Percentiles rank a stretch among this genome's conserved stretches.
Evolutionary conservation across 2,888 invertebrate species (phyloP).

Genomic region (Hypselothyrea guttata): DNA sequence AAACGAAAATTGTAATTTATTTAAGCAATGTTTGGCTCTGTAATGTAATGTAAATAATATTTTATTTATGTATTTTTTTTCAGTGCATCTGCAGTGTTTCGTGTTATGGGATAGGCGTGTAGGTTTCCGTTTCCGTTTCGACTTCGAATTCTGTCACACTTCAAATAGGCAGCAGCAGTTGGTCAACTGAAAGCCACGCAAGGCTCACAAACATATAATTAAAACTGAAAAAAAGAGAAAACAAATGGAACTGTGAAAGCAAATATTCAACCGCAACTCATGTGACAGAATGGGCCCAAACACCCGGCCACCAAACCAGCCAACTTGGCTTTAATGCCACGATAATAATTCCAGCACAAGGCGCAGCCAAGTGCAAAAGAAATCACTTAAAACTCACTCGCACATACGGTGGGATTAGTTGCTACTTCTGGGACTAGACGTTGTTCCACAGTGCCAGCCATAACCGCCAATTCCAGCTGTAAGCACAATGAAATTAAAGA

Average conservation of each 20-base stretch:
- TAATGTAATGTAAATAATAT: constrained; percentile 24
- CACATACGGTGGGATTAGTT: not conserved
- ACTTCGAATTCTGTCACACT: constrained; percentile 74
- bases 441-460: constrained; percentile 58
- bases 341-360: constrained; percentile 57
- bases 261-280: constrained; percentile 56
- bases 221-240: constrained; percentile 23
- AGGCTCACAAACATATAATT: constrained; percentile 60
- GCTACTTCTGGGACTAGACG: not conserved
- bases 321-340: constrained; percentile 2
- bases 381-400: constrained; percentile 64
- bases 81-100: constrained; percentile 13
- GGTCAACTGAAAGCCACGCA: constrained; percentile 57
- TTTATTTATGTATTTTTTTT: too few relatives aligned
- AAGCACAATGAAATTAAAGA: too few relatives aligned
- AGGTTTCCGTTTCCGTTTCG: constrained; percentile 67
- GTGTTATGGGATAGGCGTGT: constrained; percentile 67
- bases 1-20: too few relatives aligned
- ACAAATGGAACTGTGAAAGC: constrained; percentile 12
- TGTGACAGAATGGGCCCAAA: constrained; percentile 74
- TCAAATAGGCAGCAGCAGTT: constrained; percentile 59
- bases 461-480: constrained; percentile 14
- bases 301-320: too few relatives aligned
- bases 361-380: constrained; percentile 62
- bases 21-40: too few relatives aligned